Base-by-base conservation (phyloP, 2,113 vertebrate species). In the Lepus americanus region DNA sequence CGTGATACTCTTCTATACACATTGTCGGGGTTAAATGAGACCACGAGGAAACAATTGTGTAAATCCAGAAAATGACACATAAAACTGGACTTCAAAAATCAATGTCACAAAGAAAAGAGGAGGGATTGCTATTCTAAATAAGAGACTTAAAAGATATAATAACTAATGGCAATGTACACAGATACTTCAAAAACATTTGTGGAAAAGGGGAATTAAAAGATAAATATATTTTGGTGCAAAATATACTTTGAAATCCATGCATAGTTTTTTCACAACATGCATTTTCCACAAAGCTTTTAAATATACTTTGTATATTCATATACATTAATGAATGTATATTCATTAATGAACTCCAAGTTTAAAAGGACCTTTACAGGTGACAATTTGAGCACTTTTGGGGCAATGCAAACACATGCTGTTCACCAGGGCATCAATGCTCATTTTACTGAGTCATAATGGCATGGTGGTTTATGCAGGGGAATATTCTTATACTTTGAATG, bases 1-100 rank as follows among this genome's bases (percentile, higher is more conserved):
- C 0, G 59, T 25, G 27, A 73, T 9, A 16, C 5, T 1, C 14
- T n/a, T 17, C 84, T 64, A 16, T 0, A 39, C 11, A 23, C 3
- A 5, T 0, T 3, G 2, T 16, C 0, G 3, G 85, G 66, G 55
- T 82, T 80, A 9, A 73, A 64, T 25, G 55, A 81, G 44, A 39
- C 70, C 66, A 14, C n/a, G 67, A 72, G 14, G 39, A 64, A 51
- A 67, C 1, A 53, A 9, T 0, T 27, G 0, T 25, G 17, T n/a
- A 84, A 44, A 89, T 59, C 23, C 39, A 69, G 31, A 80, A 90
- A 67, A 87, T 3, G 49, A 59, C 29, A 89, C 9, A 27, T 67
- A 92, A 90, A 89, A 87, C 0, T 29, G 7, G 55, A 77, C 53
- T 79, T 70, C 27, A 86, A 63, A 69, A 81, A 44, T 25, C 55